These are phyloP conservation scores for Thereuonema tuberculata DNA, from an alignment of 1,140 invertebrate species.

Conservation along the genomic window DNA sequence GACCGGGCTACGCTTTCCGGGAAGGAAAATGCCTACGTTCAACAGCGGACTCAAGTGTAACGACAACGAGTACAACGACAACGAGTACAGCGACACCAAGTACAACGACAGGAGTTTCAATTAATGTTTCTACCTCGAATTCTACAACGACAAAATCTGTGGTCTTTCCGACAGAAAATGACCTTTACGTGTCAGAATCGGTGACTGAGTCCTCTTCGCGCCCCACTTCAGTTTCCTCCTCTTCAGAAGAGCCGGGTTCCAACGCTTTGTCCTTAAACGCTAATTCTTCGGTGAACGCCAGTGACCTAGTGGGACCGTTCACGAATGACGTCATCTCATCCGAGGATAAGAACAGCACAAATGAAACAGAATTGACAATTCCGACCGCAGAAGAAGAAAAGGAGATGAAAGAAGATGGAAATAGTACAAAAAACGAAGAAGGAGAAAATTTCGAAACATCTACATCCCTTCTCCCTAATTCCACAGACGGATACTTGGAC, in stretches of 20 bases:
- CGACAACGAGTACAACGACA: slow-evolving; percentile 5
- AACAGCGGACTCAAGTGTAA: slow-evolving; percentile 13
- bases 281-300: not conserved
- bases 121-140: slow-evolving; percentile 21
- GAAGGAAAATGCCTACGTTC: slow-evolving; percentile 29
- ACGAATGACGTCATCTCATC: not conserved
- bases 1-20: slow-evolving; percentile 15
- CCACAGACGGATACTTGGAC: not conserved
- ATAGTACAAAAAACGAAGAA: not conserved
- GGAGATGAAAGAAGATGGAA: not conserved
- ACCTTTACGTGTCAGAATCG: slow-evolving; percentile 10
- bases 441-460: too few species aligned
- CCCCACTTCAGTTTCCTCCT: not conserved
- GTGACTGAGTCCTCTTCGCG: not conserved
- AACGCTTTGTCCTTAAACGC: too few species aligned
- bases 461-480: too few species aligned
- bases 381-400: not conserved
- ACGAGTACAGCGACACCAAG: slow-evolving; percentile 19
- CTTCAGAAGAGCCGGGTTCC: too few species aligned
- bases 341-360: too few species aligned
- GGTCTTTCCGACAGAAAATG: slow-evolving; percentile 3
- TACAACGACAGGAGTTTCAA: slow-evolving; percentile 16
- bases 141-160: slow-evolving; percentile 17
- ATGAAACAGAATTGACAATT: not conserved
- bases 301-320: not conserved